These are phyloP conservation scores for Xerus inauris DNA, from an alignment of 2,113 vertebrate species.

Conservation along the genomic window DNA sequence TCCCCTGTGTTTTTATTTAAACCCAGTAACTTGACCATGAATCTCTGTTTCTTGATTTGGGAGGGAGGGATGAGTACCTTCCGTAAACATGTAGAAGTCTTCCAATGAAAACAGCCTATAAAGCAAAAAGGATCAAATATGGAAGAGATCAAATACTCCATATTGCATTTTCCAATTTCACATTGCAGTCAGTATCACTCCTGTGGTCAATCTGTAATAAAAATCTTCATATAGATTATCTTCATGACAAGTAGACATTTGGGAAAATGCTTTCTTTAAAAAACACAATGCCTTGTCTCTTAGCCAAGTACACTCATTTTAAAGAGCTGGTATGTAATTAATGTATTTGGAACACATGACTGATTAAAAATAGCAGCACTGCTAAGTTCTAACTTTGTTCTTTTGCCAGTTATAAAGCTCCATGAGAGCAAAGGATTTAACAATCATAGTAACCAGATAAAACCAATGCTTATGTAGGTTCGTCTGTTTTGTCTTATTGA, in stretches of 20 bases:
- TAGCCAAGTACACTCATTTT: slow-evolving; percentile 68
- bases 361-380: slow-evolving; percentile 75
- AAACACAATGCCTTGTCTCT: slow-evolving; percentile 63
- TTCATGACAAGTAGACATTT: slow-evolving; percentile 52
- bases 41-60: background rate
- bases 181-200: background rate
- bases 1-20: background rate
- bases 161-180: background rate
- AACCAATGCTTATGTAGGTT: slow-evolving; percentile 45
- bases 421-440: slow-evolving; percentile 65
- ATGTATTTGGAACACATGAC: slow-evolving; percentile 75
- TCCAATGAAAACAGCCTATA: background rate
- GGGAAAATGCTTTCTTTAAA: slow-evolving; percentile 57
- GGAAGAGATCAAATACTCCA: background rate
- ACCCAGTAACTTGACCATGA: background rate
- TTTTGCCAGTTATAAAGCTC: slow-evolving; percentile 76
- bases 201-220: slow-evolving; percentile 16
- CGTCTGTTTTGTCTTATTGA: slow-evolving; percentile 53
- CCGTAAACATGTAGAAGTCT: background rate
- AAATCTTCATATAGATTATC: background rate
- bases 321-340: slow-evolving; percentile 75
- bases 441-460: slow-evolving; percentile 68
- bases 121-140: background rate
- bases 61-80: background rate
- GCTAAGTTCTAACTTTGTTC: slow-evolving; percentile 77